phyloP scores from a whole-genome alignment of 2,888 invertebrate species.

The Drosophila falleni region DNA sequence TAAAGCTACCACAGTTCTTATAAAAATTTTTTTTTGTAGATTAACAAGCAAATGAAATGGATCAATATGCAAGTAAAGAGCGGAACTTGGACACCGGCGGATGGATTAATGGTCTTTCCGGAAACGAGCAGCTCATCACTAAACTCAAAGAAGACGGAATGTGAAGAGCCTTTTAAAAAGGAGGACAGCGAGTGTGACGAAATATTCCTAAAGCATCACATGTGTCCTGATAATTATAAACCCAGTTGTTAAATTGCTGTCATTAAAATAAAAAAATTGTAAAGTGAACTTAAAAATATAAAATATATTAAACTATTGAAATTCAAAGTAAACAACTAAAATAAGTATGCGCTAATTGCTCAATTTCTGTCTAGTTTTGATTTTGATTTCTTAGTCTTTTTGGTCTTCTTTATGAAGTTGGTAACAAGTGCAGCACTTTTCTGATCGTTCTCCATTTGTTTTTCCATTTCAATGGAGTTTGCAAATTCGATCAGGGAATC shows the following conservation, averaged over 20 bases:
- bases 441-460: constrained; percentile 30
- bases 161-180: constrained; percentile 1
- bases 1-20: neutral
- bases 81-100: constrained; percentile 42
- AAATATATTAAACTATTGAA: constrained; percentile 17
- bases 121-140: constrained; percentile 18
- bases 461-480: constrained; percentile 31
- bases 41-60: constrained; percentile 63
- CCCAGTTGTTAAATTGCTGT: constrained; percentile 47
- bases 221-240: constrained; percentile 48
- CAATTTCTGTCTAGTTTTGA: constrained; percentile 7
- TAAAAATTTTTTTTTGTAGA: constrained; percentile 28
- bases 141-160: neutral
- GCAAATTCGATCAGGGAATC: constrained; percentile 35
- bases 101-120: constrained; percentile 36
- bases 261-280: neutral
- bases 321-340: neutral
- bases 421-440: constrained; percentile 26
- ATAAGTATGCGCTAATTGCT: neutral
- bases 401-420: constrained; percentile 36
- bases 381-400: constrained; percentile 39
- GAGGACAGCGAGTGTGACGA: neutral
- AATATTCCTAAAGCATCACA: neutral
- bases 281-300: constrained; percentile 6
- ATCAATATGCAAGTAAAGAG: constrained; percentile 36